Evolutionary conservation across 2,797 vertebrate genomes (phyloP).

Genomic region (Acipenser transmontanus): DNA sequence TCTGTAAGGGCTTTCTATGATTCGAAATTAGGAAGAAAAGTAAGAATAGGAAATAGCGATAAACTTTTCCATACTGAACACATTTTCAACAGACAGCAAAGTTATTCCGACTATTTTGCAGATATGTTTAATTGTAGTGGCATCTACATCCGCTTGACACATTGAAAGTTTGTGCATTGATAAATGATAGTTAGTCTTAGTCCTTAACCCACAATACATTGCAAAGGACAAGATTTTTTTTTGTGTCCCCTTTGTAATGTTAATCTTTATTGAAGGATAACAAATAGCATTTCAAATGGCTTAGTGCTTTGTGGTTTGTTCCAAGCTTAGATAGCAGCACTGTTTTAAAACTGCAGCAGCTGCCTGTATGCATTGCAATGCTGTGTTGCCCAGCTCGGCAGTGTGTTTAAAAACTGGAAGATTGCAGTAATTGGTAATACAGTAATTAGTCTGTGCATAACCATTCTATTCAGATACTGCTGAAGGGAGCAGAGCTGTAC

Average conservation of each 20-base stretch:
- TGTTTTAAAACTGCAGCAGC: background rate
- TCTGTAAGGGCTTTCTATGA: too few species aligned
- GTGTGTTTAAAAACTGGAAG: background rate
- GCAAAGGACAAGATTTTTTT: background rate
- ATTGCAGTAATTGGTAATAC: too few species aligned
- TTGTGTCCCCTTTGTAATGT: background rate
- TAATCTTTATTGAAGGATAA: background rate
- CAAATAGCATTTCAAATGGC: background rate
- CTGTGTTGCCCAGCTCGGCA: conserved; percentile 3
- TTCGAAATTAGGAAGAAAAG: too few species aligned
- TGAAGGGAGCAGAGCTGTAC: conserved; percentile 26
- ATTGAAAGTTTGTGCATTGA: too few species aligned
- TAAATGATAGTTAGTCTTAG: too few species aligned
- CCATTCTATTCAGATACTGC: conserved; percentile 26
- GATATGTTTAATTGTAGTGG: too few species aligned
- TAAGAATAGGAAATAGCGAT: too few species aligned
- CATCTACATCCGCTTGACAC: too few species aligned
- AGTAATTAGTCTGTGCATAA: background rate
- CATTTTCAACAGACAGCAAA: too few species aligned
- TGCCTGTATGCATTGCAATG: background rate
- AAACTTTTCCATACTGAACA: too few species aligned
- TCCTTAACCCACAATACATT: too few species aligned
- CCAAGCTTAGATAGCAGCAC: background rate
- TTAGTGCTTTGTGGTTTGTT: background rate
- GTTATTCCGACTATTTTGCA: too few species aligned